Percentiles rank a stretch among this genome's conserved stretches.
Conservation (phyloP, 2,888 invertebrate species). For the Pachydiplax longipennis region DNA sequence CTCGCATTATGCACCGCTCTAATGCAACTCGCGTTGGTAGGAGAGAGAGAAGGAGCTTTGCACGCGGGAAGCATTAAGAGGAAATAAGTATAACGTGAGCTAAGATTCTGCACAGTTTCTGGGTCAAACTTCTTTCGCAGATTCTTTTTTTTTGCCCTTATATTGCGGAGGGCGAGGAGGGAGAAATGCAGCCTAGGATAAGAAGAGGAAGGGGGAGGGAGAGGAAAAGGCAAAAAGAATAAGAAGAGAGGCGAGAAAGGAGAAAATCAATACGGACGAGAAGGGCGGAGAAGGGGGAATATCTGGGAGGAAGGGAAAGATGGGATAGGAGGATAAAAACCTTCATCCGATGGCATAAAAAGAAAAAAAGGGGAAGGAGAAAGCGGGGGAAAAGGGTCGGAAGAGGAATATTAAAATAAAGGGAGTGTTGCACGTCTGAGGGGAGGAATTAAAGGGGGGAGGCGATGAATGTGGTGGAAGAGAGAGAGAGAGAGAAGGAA, state of each 20-base stretch:
- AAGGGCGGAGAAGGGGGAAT: neutral
- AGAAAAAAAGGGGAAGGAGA: neutral
- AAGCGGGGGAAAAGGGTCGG: neutral
- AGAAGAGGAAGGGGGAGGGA: neutral
- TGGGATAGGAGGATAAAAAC: slow-evolving; percentile 10
- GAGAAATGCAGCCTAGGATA: slow-evolving; percentile 36
- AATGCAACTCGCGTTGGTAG: neutral
- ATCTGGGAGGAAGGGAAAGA: neutral
- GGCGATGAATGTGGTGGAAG: neutral
- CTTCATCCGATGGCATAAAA: slow-evolving; percentile 37
- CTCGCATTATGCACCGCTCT: slow-evolving; percentile 12
- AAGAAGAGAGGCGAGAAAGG: neutral
- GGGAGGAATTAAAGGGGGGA: neutral
- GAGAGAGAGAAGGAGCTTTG: too few relatives aligned
- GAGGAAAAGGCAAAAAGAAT: neutral
- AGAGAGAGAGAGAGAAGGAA: neutral
- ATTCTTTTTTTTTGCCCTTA: slow-evolving; percentile 36
- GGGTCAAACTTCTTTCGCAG: slow-evolving; percentile 43
- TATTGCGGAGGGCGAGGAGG: slow-evolving; percentile 35
- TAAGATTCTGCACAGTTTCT: slow-evolving; percentile 44
- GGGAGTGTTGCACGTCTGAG: neutral
- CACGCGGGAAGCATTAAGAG: slow-evolving; percentile 27
- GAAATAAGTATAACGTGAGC: slow-evolving; percentile 43
- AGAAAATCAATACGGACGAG: neutral
- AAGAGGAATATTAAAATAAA: neutral